Conservation (phyloP, 2,797 vertebrate genomes). For the Spinus olivaceus region DNA sequence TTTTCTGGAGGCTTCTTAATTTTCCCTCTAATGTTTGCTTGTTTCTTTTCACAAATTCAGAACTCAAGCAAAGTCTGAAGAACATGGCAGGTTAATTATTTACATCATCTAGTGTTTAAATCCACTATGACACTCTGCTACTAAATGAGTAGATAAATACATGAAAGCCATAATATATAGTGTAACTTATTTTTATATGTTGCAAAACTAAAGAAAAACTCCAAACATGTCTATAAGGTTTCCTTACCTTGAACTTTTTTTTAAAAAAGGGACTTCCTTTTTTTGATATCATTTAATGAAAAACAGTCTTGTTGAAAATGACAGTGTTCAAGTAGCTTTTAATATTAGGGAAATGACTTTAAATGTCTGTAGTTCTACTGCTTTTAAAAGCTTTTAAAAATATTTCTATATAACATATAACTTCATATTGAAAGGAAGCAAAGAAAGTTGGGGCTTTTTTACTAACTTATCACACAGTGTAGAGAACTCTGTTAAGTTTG, state of each 20-base stretch:
- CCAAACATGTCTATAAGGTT: background rate
- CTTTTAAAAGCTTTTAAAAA: background rate
- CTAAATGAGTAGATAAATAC: background rate
- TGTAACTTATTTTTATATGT: conserved; percentile 37
- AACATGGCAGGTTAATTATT: background rate
- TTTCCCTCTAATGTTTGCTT: background rate
- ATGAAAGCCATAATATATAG: conserved; percentile 22
- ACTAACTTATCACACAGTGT: background rate
- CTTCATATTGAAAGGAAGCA: background rate
- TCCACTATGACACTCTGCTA: background rate
- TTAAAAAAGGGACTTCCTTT: background rate
- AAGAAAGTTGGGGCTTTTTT: background rate
- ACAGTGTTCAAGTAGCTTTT: conserved; percentile 3
- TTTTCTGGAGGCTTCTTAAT: background rate
- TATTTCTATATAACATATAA: background rate
- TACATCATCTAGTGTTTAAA: background rate
- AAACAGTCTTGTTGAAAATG: conserved; percentile 28
- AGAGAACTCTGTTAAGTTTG: background rate
- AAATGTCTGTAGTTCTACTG: background rate
- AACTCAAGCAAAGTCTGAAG: background rate
- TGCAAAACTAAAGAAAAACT: background rate
- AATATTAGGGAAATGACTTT: background rate
- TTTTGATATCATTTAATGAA: background rate
- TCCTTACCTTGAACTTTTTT: background rate
- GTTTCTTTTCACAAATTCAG: background rate